These are phyloP conservation scores for Conger conger DNA, from an alignment of 2,113 vertebrate species.

Conservation along the genomic window DNA sequence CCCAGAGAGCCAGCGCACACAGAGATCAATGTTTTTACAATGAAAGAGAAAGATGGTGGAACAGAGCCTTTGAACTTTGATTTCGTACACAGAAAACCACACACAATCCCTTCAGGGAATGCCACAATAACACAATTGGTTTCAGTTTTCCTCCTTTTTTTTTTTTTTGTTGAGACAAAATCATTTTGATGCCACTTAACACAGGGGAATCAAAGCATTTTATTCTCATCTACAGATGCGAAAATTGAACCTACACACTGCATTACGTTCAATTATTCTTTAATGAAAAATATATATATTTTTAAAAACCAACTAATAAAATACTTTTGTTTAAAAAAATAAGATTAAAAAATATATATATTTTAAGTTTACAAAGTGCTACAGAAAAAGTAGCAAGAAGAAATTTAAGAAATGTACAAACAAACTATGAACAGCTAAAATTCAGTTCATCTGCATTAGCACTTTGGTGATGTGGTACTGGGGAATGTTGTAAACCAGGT, in stretches of 20 bases:
- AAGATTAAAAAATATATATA: too few species aligned
- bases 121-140: not conserved
- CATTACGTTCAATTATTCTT: not conserved
- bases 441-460: too few species aligned
- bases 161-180: not conserved
- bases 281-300: not conserved
- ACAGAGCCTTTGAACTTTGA: not conserved
- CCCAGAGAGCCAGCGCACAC: not conserved
- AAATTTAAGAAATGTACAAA: too few species aligned
- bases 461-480: too few species aligned
- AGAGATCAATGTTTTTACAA: not conserved
- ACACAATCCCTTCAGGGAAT: not conserved
- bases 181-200: not conserved
- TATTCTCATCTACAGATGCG: not conserved
- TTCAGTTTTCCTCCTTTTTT: not conserved
- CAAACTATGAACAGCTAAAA: too few species aligned
- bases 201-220: not conserved
- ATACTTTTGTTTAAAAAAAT: too few species aligned
- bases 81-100: not conserved
- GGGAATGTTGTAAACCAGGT: too few species aligned
- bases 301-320: not conserved
- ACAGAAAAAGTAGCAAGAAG: too few species aligned
- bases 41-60: not conserved
- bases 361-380: too few species aligned
- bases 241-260: not conserved